Conservation (phyloP, 2,113 vertebrate species). For the Atrichornis clamosus region DNA sequence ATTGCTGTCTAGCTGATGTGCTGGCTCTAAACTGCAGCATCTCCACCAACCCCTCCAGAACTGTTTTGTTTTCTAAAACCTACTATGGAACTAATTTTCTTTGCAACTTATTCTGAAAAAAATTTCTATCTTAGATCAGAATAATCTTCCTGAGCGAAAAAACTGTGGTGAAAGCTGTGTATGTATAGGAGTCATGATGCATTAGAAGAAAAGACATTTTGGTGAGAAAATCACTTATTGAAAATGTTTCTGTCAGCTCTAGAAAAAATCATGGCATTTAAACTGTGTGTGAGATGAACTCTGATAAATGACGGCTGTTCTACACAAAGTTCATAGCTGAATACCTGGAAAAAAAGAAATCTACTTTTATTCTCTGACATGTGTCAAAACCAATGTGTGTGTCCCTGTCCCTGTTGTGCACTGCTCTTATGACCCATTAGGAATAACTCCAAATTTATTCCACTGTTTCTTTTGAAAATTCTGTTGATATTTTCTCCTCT, state of each 20-base stretch:
- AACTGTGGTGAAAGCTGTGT: fast-evolving
- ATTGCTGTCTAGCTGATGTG: background rate
- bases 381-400: background rate
- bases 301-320: background rate
- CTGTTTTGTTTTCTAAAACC: background rate
- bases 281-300: background rate
- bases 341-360: background rate
- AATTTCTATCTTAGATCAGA: background rate
- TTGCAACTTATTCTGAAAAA: background rate
- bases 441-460: background rate
- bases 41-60: background rate
- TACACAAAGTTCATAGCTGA: background rate
- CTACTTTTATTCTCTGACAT: background rate
- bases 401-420: background rate
- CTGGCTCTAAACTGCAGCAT: background rate
- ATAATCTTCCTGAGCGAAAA: background rate
- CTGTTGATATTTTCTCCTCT: background rate
- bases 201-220: background rate
- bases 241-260: background rate
- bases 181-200: background rate
- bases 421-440: background rate
- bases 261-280: background rate
- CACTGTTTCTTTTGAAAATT: background rate
- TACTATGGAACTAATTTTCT: background rate
- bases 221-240: background rate